Base-by-base conservation (phyloP, 2,888 invertebrate species). In the Galerucella nymphaeae region DNA sequence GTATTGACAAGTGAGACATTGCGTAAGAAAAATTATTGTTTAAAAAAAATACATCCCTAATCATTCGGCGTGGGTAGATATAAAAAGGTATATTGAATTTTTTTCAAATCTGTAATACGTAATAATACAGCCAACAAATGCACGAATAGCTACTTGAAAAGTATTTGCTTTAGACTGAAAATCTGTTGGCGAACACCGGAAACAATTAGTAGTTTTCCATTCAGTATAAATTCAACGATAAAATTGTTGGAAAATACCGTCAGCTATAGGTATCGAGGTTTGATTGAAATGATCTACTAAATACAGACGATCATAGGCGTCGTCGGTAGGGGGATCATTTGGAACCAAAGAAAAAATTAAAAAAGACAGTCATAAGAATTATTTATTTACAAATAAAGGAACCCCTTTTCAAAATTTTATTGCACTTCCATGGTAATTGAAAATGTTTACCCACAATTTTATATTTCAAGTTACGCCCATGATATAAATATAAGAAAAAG, bases 131-230 rank as follows among this genome's bases (percentile, higher is more conserved):
- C 55, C 30, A 18, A n/a, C 20, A 20, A 14, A n/a, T 30, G 61
- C 42, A 62, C 42, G 13, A 62, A 13, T 20, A 13, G 18, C 41
- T 20, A 62, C 41, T 38, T 38, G 16, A 38, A 59, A 59, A 14
- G 30, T 14, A n/a, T n/a, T 38, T 30, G 14, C 59, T 38, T 62
- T 62, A 11, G 41, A 62, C 18, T 41, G 42, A 10, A 18, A 62
- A n/a, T 41, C 61, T 42, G 61, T 41, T 41, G 18, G n/a, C 38
- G 30, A 62, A 62, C 61, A 62, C 61, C 61, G 61, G 61, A 62
- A 62, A 62, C 61, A 62, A 62, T 62, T 41, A 62, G 61, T 18
- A 38, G 18, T 62, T 62, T 61, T 41, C 18, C 61, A 62, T 42
- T 62, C 18, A 62, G 18, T 42, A 62, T 42, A 45, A 42, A 62